These are phyloP conservation scores for Tetranychus piercei DNA, from an alignment of 2,888 invertebrate species.

Conservation along the genomic window DNA sequence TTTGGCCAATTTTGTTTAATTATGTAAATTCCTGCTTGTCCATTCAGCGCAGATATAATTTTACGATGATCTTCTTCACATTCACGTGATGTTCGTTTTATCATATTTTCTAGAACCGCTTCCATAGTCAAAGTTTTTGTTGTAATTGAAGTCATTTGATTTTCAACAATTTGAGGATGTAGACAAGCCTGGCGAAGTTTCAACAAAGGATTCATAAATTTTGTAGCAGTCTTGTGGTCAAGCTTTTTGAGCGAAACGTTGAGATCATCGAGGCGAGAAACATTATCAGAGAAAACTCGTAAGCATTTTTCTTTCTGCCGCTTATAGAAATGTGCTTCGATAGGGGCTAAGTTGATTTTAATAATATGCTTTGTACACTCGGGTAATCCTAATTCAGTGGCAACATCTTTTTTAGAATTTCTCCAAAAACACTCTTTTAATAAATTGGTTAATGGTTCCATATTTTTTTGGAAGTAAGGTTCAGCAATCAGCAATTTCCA, in stretches of 20 bases:
- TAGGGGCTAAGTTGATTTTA: slow-evolving; percentile 46
- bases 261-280: slow-evolving; percentile 33
- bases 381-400: slow-evolving; percentile 46
- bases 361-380: slow-evolving; percentile 42
- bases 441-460: slow-evolving; percentile 38
- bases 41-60: slow-evolving; percentile 47
- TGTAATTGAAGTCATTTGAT: slow-evolving; percentile 39
- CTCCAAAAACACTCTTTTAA: slow-evolving; percentile 48
- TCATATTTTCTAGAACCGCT: slow-evolving; percentile 47
- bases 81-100: slow-evolving; percentile 42
- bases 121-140: slow-evolving; percentile 40
- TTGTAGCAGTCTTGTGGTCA: slow-evolving; percentile 35
- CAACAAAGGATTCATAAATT: slow-evolving; percentile 44
- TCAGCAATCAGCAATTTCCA: slow-evolving; percentile 40
- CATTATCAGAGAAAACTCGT: not conserved
- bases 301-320: slow-evolving; percentile 38
- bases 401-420: slow-evolving; percentile 47
- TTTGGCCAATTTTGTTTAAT: slow-evolving; percentile 38
- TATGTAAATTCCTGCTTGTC: slow-evolving; percentile 46
- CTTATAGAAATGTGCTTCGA: slow-evolving; percentile 54
- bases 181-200: slow-evolving; percentile 51
- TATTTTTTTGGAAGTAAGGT: slow-evolving; percentile 38
- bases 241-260: slow-evolving; percentile 31
- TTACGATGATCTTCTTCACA: slow-evolving; percentile 46
- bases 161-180: slow-evolving; percentile 45